These are phyloP conservation scores for Callitettix versicolor DNA, from an alignment of 1,140 invertebrate species.

Conservation along the genomic window DNA sequence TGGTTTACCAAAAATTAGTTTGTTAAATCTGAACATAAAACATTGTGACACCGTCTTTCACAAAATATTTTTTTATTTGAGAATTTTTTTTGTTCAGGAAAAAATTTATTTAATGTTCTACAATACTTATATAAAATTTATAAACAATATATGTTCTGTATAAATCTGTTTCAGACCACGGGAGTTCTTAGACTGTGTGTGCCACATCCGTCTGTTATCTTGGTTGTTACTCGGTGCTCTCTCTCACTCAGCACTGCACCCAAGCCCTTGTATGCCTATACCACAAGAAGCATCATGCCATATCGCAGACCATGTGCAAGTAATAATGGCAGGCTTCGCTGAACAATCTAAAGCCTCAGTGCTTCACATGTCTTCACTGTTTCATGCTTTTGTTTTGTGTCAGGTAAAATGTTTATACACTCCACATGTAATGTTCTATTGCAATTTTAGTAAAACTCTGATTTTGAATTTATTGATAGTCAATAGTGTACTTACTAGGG, in stretches of 20 bases:
- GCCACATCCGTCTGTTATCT: conserved; percentile 85
- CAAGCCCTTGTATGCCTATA: conserved; percentile 62
- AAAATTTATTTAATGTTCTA: no score
- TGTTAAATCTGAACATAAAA: no score
- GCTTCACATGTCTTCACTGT: conserved; percentile 84
- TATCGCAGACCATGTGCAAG: conserved; percentile 94
- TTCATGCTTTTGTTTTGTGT: conserved; percentile 71
- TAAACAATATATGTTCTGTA: no score
- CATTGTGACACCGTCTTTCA: no score
- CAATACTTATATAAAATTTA: no score
- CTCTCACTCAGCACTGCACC: conserved; percentile 65
- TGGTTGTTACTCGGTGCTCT: conserved; percentile 93
- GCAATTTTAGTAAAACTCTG: no score
- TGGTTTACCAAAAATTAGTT: no score
- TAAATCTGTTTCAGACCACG: conserved; percentile 51
- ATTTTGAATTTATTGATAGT: no score
- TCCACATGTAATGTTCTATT: no score
- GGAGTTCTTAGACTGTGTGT: conserved; percentile 92
- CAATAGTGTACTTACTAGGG: no score
- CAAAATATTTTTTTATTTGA: conserved; percentile 11
- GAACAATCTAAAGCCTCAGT: conserved; percentile 86
- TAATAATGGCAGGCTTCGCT: conserved; percentile 89
- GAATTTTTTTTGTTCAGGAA: no score
- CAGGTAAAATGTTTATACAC: conserved; percentile 43
- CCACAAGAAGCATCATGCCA: conserved; percentile 92